A percentile compares a stretch with the other conserved stretches of the same genome.
Conservation (phyloP, 2,113 vertebrate species). For the Odocoileus virginianus region DNA sequence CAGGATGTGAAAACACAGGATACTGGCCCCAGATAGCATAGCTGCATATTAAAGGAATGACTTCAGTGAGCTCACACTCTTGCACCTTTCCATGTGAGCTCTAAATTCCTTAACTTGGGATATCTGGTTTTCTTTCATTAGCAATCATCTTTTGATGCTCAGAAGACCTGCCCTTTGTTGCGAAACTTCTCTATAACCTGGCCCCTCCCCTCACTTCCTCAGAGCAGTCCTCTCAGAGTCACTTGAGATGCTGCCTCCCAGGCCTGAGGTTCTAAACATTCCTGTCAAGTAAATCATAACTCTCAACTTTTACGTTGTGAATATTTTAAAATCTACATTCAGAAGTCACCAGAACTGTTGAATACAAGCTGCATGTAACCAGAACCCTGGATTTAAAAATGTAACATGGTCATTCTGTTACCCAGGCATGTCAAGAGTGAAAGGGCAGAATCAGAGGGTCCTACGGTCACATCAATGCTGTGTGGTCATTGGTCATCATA, state of each 20-base stretch:
- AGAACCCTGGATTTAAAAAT: not conserved
- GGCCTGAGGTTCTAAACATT: not conserved
- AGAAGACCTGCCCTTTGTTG: not conserved
- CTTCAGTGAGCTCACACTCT: not conserved
- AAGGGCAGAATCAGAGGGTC: not conserved
- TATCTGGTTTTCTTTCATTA: not conserved
- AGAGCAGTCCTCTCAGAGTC: not conserved
- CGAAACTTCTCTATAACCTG: not conserved
- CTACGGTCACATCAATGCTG: rapidly evolving
- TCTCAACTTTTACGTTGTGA: not conserved
- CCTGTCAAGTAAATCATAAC: not conserved
- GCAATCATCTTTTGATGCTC: not conserved
- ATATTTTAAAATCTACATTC: not conserved
- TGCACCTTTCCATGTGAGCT: not conserved
- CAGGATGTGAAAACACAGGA: not conserved
- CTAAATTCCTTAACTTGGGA: not conserved
- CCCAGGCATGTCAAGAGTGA: rapidly evolving
- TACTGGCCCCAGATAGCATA: not conserved
- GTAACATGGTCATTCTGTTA: rapidly evolving
- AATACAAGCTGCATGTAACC: not conserved
- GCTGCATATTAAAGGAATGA: not conserved
- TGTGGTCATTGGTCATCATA: not conserved
- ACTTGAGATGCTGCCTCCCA: not conserved
- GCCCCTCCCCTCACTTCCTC: not conserved
- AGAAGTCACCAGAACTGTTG: not conserved